A percentile compares a stretch with the other conserved stretches of the same genome.
phyloP scores from a whole-genome alignment of 2,888 invertebrate genomes.

The Xestia ashworthii region DNA sequence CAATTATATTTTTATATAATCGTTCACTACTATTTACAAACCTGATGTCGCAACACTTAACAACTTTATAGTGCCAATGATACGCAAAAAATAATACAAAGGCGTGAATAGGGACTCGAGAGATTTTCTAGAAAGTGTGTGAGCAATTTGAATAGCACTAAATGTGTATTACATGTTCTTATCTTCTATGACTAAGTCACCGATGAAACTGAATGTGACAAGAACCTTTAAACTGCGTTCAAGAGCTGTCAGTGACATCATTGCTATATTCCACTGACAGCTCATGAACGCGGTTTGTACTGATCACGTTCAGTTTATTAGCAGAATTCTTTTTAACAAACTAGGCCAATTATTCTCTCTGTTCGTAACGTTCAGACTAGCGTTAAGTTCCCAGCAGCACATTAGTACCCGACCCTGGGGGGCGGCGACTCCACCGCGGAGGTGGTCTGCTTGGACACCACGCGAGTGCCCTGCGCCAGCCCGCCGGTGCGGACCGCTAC shows the following conservation, averaged over 20 bases:
- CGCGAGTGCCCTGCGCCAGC: conserved; percentile 93
- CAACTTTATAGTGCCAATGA: conserved; percentile 46
- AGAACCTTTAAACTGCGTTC: background rate
- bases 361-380: conserved; percentile 19
- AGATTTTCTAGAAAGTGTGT: background rate
- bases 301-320: background rate
- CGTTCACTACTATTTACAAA: conserved; percentile 37
- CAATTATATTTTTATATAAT: too few relatives aligned
- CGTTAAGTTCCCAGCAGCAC: too few relatives aligned
- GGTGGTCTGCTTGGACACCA: conserved; percentile 92
- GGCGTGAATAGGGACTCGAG: conserved; percentile 32
- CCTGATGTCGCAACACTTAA: conserved; percentile 23
- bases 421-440: conserved; percentile 85
- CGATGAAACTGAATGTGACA: background rate
- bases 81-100: conserved; percentile 14
- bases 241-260: background rate
- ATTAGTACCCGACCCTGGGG: conserved; percentile 80
- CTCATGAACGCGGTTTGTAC: background rate
- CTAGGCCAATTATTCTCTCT: background rate
- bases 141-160: conserved; percentile 21
- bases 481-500: conserved; percentile 92
- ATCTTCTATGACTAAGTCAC: background rate
- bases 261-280: background rate
- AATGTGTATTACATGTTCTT: background rate
- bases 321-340: background rate